Evolutionary conservation across 2,113 vertebrate species (phyloP), one percentile per base, ranked within the genome.

Genomic region (Sigmodon hispidus): DNA sequence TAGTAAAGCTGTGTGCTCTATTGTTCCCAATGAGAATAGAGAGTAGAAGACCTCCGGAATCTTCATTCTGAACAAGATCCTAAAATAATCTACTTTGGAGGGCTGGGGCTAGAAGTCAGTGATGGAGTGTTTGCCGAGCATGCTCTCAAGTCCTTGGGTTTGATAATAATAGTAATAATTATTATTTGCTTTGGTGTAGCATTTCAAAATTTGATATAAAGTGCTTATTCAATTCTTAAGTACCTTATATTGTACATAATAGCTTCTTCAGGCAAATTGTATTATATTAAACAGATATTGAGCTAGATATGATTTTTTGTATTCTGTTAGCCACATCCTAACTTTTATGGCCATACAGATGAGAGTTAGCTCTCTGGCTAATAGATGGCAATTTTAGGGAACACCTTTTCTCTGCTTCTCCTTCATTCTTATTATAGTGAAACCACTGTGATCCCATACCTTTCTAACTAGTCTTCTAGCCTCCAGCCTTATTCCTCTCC

Each of bases 161-260:
- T 88, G 67, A 73, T 73, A n/a, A 52, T 69, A 72, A 55, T 17
- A 65, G 17, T 70, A 70, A n/a, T 87, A 52, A 72, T 87, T 36
- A 57, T 55, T 77, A 90, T 90, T 61, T 57, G n/a, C 59, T 19
- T 61, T 89, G 40, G 12, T 45, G 52, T 17, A 88, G 15, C 63
- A 87, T 95, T 96, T 96, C 76, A 90, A 95, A 93, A 59, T 84
- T 34, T 24, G 52, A 43, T 24, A 43, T 86, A 16, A 72, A 81
- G 94, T 93, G 92, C 79, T 94, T 93, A 34, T n/a, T 88, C 95
- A 90, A 92, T 96, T 93, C 40, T 91, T 92, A 34, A 94, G 89
- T 34, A 94, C 40, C 2, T 89, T 43, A 94, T 55, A 52, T 86
- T 91, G 2, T 59, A 94, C 40, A 77, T 89, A 91, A 50, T 5